Conservation (phyloP, 2,888 invertebrate species). For the Drosophila ochracea region DNA sequence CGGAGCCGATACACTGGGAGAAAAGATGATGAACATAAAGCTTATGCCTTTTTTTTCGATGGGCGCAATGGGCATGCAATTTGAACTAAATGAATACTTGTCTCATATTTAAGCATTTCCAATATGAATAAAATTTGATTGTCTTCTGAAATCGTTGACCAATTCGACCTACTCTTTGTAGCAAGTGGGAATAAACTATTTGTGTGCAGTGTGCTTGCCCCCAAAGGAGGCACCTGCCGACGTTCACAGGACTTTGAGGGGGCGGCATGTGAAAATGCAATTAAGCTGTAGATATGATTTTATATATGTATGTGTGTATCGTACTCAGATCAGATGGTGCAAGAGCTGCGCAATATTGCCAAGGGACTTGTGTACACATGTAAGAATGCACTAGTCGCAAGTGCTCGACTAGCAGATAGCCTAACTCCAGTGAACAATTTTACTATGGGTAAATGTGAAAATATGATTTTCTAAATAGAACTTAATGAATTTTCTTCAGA, state of each 20-base stretch:
- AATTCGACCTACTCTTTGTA: background rate
- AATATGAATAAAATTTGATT: background rate
- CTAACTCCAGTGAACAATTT: background rate
- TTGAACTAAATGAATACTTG: background rate
- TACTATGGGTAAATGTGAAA: background rate
- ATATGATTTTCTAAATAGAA: background rate
- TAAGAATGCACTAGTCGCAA: background rate
- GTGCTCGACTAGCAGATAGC: background rate
- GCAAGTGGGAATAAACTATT: conserved; percentile 21
- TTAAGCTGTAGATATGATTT: conserved; percentile 67
- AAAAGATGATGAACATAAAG: conserved; percentile 13
- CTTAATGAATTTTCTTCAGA: background rate
- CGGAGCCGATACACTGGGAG: conserved; percentile 27
- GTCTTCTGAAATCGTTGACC: background rate
- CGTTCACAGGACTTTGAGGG: conserved; percentile 60
- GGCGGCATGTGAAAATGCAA: conserved; percentile 75
- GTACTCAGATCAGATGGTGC: conserved; percentile 32
- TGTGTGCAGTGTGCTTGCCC: conserved; percentile 44
- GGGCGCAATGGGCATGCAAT: background rate
- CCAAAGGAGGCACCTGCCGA: conserved; percentile 59
- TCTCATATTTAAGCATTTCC: background rate
- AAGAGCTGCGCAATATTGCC: conserved; percentile 30
- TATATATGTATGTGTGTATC: conserved; percentile 8
- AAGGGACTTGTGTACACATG: conserved; percentile 3
- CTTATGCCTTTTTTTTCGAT: no score